Evolutionary conservation across 2,797 vertebrate genomes (phyloP).

Genomic region (Simalia tracyae): DNA sequence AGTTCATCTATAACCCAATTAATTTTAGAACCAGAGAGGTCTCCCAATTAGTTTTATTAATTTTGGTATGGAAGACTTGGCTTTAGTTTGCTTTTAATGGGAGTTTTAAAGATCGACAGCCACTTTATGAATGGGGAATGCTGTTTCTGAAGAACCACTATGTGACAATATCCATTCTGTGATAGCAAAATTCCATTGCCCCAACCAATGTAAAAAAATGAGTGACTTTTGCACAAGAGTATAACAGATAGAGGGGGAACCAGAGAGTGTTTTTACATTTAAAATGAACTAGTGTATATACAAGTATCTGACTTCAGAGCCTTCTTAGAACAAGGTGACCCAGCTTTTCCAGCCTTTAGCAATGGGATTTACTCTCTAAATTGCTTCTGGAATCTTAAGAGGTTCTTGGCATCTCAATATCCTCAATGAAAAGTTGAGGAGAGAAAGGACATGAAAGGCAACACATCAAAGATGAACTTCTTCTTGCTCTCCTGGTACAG

Average conservation of each 20-base stretch:
- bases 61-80: background rate
- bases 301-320: background rate
- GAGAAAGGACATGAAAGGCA: slow-evolving; percentile 1
- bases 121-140: background rate
- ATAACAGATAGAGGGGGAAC: background rate
- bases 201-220: background rate
- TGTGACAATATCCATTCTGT: background rate
- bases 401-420: background rate
- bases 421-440: accelerated
- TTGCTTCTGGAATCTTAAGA: background rate
- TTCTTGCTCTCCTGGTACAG: slow-evolving; percentile 22
- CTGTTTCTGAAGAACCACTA: background rate
- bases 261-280: background rate
- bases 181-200: background rate
- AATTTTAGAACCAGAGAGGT: background rate
- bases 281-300: background rate
- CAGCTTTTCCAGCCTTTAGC: background rate
- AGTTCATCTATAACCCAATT: background rate
- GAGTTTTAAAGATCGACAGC: background rate
- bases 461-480: slow-evolving; percentile 38
- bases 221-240: background rate
- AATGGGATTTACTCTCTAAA: background rate
- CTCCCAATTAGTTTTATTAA: background rate
- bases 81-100: background rate
- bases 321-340: background rate